phyloP scores from a whole-genome alignment of 2,113 vertebrate genomes.

The Plectropomus leopardus region DNA sequence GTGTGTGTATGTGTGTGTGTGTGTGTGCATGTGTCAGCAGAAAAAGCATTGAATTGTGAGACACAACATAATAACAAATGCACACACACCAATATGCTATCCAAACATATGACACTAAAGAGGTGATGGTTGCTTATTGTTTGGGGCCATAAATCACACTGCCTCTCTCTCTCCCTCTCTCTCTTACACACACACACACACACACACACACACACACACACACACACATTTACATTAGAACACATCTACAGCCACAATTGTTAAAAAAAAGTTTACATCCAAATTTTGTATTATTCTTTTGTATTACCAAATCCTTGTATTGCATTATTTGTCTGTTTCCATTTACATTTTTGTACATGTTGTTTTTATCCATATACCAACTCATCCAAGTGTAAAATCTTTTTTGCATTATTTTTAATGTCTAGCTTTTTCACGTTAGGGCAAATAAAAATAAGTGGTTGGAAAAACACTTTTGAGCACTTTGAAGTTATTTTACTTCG shows the following conservation, averaged over 20 bases:
- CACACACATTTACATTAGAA: too few species aligned
- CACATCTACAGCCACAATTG: too few species aligned
- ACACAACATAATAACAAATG: not conserved
- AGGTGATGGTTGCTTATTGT: not conserved
- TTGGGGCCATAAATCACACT: not conserved
- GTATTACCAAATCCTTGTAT: too few species aligned
- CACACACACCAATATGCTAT: not conserved
- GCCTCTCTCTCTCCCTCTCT: too few species aligned
- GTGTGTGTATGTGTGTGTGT: not conserved
- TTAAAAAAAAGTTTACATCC: too few species aligned
- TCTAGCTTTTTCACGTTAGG: not conserved
- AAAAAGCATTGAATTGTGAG: slow-evolving; percentile 1
- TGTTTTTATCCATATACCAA: not conserved
- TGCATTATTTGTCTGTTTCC: not conserved
- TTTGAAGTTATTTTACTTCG: not conserved
- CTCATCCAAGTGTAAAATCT: not conserved
- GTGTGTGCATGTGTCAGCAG: not conserved
- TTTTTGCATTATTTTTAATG: not conserved
- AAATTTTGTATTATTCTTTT: too few species aligned
- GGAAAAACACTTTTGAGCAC: not conserved
- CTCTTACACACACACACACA: too few species aligned
- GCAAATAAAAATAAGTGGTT: not conserved
- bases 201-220: too few species aligned
- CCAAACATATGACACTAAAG: not conserved
- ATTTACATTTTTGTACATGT: not conserved